phyloP scores from a whole-genome alignment of 2,797 vertebrate genomes.

The Valencia hispanica region DNA sequence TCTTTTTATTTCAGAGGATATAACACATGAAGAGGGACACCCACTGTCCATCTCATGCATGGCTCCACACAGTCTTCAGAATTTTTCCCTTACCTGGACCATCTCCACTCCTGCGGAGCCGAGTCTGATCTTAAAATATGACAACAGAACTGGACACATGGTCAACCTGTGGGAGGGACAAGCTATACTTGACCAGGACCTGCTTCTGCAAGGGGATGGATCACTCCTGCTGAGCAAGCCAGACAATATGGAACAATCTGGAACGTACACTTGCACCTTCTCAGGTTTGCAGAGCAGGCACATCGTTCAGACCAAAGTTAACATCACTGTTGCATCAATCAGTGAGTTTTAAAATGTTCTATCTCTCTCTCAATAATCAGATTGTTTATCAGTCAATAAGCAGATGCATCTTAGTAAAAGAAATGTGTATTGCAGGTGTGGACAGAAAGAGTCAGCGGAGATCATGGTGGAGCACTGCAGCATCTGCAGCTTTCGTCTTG shows the following conservation, averaged over 20 bases:
- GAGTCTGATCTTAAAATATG: conserved; percentile 73
- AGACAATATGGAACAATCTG: conserved; percentile 69
- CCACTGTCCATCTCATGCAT: conserved; percentile 75
- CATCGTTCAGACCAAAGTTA: conserved; percentile 71
- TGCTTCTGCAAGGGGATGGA: conserved; percentile 71
- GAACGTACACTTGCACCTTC: conserved; percentile 77
- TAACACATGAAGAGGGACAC: conserved; percentile 65
- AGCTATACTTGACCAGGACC: conserved; percentile 72
- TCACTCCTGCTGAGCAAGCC: conserved; percentile 75
- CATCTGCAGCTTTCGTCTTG: conserved; percentile 75
- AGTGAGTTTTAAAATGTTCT: conserved; percentile 59
- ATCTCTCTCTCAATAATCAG: background rate
- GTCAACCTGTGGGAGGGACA: conserved; percentile 74
- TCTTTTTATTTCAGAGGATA: conserved; percentile 42
- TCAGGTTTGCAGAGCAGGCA: conserved; percentile 73
- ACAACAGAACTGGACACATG: conserved; percentile 68
- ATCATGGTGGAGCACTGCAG: conserved; percentile 80
- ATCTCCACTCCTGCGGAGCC: conserved; percentile 64
- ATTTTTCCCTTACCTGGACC: conserved; percentile 82
- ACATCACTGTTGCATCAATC: conserved; percentile 70
- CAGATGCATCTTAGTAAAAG: background rate
- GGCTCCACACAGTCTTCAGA: conserved; percentile 67
- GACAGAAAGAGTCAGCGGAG: conserved; percentile 61
- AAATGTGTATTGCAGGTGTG: conserved; percentile 59
- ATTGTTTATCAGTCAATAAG: background rate